Evolutionary conservation across 1,140 invertebrate species (phyloP).

Genomic region (Trichomalopsis sarcophagae): DNA sequence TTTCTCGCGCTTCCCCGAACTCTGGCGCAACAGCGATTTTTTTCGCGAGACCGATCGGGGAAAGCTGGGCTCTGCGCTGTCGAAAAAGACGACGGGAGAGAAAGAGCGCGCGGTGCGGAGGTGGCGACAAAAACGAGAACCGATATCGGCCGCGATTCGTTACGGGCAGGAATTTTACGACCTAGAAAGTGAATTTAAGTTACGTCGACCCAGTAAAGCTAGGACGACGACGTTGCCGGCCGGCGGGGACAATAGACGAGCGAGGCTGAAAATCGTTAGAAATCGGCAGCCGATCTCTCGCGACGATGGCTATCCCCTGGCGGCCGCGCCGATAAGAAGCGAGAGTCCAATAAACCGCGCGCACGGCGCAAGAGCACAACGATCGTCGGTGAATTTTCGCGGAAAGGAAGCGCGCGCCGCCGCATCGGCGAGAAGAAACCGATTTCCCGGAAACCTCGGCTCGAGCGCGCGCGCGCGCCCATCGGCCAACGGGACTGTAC

Average conservation of each 20-base stretch:
- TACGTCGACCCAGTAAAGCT: slow-evolving; percentile 38
- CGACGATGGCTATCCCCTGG: neutral
- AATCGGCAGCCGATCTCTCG: slow-evolving; percentile 54
- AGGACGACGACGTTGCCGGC: neutral
- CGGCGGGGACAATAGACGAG: slow-evolving; percentile 26
- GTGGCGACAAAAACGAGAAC: neutral
- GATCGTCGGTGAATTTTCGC: slow-evolving; percentile 32
- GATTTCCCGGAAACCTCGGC: slow-evolving; percentile 34
- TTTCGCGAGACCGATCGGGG: neutral
- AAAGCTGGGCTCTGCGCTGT: neutral
- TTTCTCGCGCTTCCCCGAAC: slow-evolving; percentile 16
- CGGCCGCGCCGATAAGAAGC: neutral
- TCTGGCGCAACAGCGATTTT: slow-evolving; percentile 9
- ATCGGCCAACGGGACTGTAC: neutral
- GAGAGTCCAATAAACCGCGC: slow-evolving; percentile 4
- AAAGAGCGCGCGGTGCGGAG: neutral
- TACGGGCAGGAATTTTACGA: slow-evolving; percentile 67
- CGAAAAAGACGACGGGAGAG: neutral
- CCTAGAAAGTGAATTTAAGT: slow-evolving; percentile 72
- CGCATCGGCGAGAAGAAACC: slow-evolving; percentile 16
- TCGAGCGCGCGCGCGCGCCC: neutral
- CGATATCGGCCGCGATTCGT: slow-evolving; percentile 56
- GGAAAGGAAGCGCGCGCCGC: neutral
- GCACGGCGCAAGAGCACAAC: slow-evolving; percentile 16
- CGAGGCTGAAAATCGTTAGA: slow-evolving; percentile 60